Evolutionary conservation across 2,888 invertebrate genomes (phyloP).

Genomic region (Phasia obesa): DNA sequence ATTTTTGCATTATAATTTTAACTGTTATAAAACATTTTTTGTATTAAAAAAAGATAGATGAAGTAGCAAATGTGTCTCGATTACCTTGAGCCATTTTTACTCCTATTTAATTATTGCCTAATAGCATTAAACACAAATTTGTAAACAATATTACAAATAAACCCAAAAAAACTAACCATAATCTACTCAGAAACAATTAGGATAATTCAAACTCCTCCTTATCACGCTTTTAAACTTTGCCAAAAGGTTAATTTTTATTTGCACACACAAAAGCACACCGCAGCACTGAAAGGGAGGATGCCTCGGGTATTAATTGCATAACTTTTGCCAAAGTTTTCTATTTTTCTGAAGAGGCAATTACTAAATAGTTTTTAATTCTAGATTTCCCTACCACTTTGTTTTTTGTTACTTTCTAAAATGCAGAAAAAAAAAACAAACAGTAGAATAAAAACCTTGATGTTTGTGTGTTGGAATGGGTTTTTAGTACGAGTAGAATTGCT

Average conservation of each 20-base stretch:
- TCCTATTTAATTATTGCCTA: background rate
- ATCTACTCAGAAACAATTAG: slow-evolving; percentile 59
- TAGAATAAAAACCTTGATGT: slow-evolving; percentile 10
- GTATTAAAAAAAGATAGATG: background rate
- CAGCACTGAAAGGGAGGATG: slow-evolving; percentile 25
- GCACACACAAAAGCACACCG: slow-evolving; percentile 5
- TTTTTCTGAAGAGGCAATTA: slow-evolving; percentile 64
- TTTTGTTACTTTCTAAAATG: slow-evolving; percentile 60
- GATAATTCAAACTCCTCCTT: slow-evolving; percentile 49
- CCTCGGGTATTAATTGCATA: slow-evolving; percentile 63
- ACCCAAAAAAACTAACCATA: slow-evolving; percentile 26
- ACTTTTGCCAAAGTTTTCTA: slow-evolving; percentile 35
- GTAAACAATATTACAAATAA: background rate
- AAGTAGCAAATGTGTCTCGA: background rate
- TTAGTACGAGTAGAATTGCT: slow-evolving; percentile 51
- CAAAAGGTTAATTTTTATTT: slow-evolving; percentile 60
- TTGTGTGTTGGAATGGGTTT: slow-evolving; percentile 40
- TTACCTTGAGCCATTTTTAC: background rate
- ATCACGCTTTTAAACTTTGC: slow-evolving; percentile 62
- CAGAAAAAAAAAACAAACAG: slow-evolving; percentile 28
- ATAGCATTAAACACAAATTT: background rate
- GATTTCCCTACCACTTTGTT: slow-evolving; percentile 66
- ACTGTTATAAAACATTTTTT: background rate
- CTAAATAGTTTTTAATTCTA: slow-evolving; percentile 68
- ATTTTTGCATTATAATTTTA: no score